These are phyloP conservation scores for Spilarctia lutea DNA, from an alignment of 2,888 invertebrate species.

Conservation along the genomic window DNA sequence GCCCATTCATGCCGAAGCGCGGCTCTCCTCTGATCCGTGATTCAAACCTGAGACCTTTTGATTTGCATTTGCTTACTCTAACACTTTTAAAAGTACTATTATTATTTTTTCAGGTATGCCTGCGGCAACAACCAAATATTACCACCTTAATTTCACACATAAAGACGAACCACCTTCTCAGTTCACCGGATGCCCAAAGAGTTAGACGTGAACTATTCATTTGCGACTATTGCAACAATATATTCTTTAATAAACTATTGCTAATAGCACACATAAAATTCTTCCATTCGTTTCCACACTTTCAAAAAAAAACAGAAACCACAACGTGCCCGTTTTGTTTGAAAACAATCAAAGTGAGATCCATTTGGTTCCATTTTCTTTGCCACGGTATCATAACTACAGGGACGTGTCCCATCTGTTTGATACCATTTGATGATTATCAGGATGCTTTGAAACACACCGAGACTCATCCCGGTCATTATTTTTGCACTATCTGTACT, in stretches of 20 bases:
- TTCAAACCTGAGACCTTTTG: too few relatives aligned
- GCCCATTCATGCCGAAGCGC: too few relatives aligned
- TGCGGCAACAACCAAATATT: conserved; percentile 34
- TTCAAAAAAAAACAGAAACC: rapidly evolving
- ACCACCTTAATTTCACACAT: conserved; percentile 56
- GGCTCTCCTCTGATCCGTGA: too few relatives aligned
- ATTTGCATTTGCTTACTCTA: too few relatives aligned
- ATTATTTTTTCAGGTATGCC: conserved; percentile 63
- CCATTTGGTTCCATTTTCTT: conserved; percentile 60
- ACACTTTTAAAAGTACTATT: neutral
- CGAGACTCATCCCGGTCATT: conserved; percentile 49
- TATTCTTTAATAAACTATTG: conserved; percentile 71
- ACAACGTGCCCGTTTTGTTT: conserved; percentile 61
- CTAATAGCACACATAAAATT: conserved; percentile 55
- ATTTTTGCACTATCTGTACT: conserved; percentile 59
- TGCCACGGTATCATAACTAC: conserved; percentile 57
- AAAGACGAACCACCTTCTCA: conserved; percentile 60
- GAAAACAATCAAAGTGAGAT: conserved; percentile 10
- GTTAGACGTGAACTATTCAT: conserved; percentile 67
- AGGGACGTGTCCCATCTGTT: conserved; percentile 64
- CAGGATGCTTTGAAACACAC: conserved; percentile 51
- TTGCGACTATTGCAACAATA: conserved; percentile 60
- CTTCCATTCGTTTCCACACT: conserved; percentile 28
- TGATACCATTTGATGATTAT: conserved; percentile 40
- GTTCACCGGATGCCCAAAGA: conserved; percentile 53